A percentile compares a stretch with the other conserved stretches of the same genome.
These are phyloP conservation scores for Myotis pilosus DNA, from an alignment of 2,797 vertebrate genomes.

Conservation along the genomic window DNA sequence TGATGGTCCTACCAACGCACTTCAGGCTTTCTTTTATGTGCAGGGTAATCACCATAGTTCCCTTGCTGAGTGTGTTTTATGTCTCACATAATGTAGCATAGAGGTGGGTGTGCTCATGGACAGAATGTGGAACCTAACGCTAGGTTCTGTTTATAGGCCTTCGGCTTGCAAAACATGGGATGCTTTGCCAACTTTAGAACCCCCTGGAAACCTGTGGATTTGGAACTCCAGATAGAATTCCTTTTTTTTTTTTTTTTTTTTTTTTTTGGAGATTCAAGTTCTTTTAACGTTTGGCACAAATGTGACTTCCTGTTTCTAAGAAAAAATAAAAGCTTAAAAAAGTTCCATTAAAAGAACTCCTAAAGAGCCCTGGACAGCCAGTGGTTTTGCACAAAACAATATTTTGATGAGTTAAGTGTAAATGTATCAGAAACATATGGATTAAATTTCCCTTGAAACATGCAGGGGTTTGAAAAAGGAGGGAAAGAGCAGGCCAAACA, in stretches of 20 bases:
- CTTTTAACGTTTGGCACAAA: conserved; percentile 67
- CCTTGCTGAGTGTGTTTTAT: neutral
- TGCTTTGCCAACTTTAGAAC: conserved; percentile 43
- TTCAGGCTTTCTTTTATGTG: conserved; percentile 62
- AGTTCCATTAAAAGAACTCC: conserved; percentile 59
- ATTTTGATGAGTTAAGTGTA: conserved; percentile 76
- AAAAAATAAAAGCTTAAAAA: conserved; percentile 65
- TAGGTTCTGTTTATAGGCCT: conserved; percentile 37
- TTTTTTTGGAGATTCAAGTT: conserved; percentile 57
- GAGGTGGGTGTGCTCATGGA: neutral
- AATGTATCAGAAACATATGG: conserved; percentile 74
- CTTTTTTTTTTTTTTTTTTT: conserved; percentile 54
- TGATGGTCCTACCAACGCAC: neutral
- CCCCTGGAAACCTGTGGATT: conserved; percentile 63
- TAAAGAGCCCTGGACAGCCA: conserved; percentile 60
- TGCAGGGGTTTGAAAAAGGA: conserved; percentile 49
- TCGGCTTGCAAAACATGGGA: conserved; percentile 22
- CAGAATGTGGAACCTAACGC: neutral
- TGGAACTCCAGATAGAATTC: conserved; percentile 52
- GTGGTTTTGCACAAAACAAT: conserved; percentile 72
- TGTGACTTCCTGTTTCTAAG: conserved; percentile 73
- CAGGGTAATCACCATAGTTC: neutral
- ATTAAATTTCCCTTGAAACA: conserved; percentile 73
- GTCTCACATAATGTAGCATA: neutral
- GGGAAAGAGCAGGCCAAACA: conserved; percentile 30